Percentiles rank a stretch among this genome's conserved stretches.
Conservation (phyloP, 2,797 vertebrate species). For the Philypnodon macrostomus region DNA sequence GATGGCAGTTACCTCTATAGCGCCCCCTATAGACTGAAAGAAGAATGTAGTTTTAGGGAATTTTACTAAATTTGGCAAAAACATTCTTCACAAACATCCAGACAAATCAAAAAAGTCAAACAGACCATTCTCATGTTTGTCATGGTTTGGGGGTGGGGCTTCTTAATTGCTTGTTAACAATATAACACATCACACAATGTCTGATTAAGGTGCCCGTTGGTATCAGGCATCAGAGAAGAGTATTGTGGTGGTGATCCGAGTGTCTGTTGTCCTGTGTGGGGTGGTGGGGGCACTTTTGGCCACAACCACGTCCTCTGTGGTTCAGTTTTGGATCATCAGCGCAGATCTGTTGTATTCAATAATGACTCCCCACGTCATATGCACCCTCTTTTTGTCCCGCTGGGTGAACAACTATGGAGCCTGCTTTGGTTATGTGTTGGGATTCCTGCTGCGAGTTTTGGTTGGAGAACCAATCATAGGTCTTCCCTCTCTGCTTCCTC, state of each 20-base stretch:
- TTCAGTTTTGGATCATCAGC: conserved; percentile 31
- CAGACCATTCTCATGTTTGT: too few relatives aligned
- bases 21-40: too few relatives aligned
- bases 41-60: too few relatives aligned
- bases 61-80: too few relatives aligned
- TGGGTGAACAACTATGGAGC: conserved; percentile 32
- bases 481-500: conserved; percentile 35
- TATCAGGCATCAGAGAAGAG: conserved; percentile 33
- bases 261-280: conserved; percentile 31
- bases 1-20: too few relatives aligned
- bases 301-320: neutral
- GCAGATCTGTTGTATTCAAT: conserved; percentile 35
- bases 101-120: too few relatives aligned
- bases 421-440: conserved; percentile 27
- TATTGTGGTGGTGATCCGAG: conserved; percentile 25
- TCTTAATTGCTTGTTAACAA: too few relatives aligned
- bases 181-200: too few relatives aligned
- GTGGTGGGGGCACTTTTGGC: conserved; percentile 15
- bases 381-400: conserved; percentile 26
- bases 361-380: conserved; percentile 32
- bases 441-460: conserved; percentile 18
- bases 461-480: conserved; percentile 17
- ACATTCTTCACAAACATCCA: too few relatives aligned
- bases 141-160: too few relatives aligned
- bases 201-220: too few relatives aligned